These are phyloP conservation scores for Collichthys lucidus DNA, from an alignment of 2,113 vertebrate genomes.

Conservation along the genomic window DNA sequence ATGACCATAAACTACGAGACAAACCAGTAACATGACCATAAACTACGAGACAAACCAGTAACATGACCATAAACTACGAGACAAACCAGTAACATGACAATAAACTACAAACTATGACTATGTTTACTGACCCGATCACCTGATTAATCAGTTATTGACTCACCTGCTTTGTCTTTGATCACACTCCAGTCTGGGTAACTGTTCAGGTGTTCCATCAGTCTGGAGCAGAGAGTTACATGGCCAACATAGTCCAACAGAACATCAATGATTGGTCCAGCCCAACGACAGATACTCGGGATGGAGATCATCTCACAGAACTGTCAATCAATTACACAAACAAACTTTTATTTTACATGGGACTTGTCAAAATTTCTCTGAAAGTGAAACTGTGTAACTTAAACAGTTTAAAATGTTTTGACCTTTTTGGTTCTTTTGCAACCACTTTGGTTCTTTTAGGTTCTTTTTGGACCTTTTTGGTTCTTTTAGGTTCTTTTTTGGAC, in stretches of 20 bases:
- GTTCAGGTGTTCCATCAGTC: conserved; percentile 92
- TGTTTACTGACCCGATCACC: too few species aligned
- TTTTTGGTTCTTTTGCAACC: too few species aligned
- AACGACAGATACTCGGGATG: conserved; percentile 85
- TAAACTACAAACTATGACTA: too few species aligned
- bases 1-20: too few species aligned
- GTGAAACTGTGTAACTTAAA: background rate
- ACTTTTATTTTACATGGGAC: too few species aligned
- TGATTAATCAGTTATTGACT: background rate
- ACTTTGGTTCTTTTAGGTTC: too few species aligned
- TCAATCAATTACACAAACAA: too few species aligned
- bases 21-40: background rate
- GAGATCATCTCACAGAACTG: conserved; percentile 98
- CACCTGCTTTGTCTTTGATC: conserved; percentile 94
- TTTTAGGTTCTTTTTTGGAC: too few species aligned
- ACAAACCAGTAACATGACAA: too few species aligned
- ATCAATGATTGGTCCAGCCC: conserved; percentile 94
- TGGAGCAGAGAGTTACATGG: conserved; percentile 92
- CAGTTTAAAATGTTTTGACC: background rate
- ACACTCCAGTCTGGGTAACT: conserved; percentile 90
- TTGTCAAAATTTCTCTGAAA: background rate
- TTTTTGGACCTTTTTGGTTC: too few species aligned
- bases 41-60: too few species aligned
- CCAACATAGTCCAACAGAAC: conserved; percentile 95
- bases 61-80: background rate